A percentile compares a stretch with the other conserved stretches of the same genome.
phyloP scores from a whole-genome alignment of 2,888 invertebrate genomes.

The Hedychridium roseum region DNA sequence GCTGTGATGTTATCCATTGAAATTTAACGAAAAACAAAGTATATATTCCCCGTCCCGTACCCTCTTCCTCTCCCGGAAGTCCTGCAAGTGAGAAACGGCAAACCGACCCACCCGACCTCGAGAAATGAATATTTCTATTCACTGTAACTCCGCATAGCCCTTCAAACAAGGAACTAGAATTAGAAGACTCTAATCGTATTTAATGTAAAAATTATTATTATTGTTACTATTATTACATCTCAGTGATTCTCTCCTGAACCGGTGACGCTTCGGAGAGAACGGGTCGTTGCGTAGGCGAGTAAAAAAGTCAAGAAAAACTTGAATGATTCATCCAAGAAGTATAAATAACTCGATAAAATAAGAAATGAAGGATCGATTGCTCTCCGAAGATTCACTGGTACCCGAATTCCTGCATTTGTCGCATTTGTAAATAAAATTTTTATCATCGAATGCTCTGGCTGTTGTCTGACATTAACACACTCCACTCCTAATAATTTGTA shows the following conservation, averaged over 20 bases:
- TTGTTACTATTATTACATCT: slow-evolving; percentile 54
- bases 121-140: slow-evolving; percentile 53
- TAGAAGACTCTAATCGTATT: slow-evolving; percentile 54
- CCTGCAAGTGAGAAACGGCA: slow-evolving; percentile 18
- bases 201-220: slow-evolving; percentile 58
- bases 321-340: slow-evolving; percentile 1
- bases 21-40: slow-evolving; percentile 41
- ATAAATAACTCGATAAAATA: slow-evolving; percentile 7
- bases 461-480: no score
- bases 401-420: slow-evolving; percentile 61
- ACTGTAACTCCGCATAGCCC: slow-evolving; percentile 55
- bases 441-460: no score
- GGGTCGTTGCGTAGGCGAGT: slow-evolving; percentile 26
- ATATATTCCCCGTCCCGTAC: slow-evolving; percentile 34
- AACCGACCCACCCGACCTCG: slow-evolving; percentile 24
- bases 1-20: slow-evolving; percentile 61
- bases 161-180: slow-evolving; percentile 36
- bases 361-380: slow-evolving; percentile 37
- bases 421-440: slow-evolving; percentile 64
- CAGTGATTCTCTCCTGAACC: slow-evolving; percentile 52
- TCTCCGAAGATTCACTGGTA: slow-evolving; percentile 55
- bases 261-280: slow-evolving; percentile 52
- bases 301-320: slow-evolving; percentile 6
- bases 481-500: slow-evolving; percentile 14
- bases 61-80: slow-evolving; percentile 18